phyloP scores from a whole-genome alignment of 2,797 vertebrate species.

The Melanitta fusca region DNA sequence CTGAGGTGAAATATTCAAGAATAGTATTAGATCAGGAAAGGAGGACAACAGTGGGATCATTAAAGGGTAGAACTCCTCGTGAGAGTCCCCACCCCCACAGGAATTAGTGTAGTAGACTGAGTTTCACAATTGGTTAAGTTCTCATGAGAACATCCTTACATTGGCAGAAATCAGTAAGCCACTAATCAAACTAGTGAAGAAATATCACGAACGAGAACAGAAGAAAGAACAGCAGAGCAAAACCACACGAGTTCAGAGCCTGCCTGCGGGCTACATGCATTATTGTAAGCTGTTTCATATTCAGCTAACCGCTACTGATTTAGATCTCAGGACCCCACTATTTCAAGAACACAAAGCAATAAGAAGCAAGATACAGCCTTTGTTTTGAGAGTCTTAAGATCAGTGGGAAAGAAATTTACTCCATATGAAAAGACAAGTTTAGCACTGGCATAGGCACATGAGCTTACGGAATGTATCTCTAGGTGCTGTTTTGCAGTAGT shows the following conservation, averaged over 20 bases:
- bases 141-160: neutral
- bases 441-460: neutral
- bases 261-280: neutral
- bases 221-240: neutral
- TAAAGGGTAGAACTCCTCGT: neutral
- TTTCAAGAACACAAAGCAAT: neutral
- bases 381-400: neutral
- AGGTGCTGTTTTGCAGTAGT: neutral
- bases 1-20: neutral
- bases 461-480: neutral
- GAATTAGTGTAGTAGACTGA: neutral
- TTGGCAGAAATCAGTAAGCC: neutral
- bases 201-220: neutral
- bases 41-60: neutral
- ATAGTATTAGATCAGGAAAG: neutral
- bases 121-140: neutral
- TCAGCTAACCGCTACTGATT: neutral
- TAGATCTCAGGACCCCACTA: neutral
- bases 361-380: neutral
- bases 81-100: neutral
- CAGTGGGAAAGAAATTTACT: neutral
- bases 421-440: neutral
- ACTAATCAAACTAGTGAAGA: neutral
- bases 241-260: neutral
- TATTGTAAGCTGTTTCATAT: neutral